Percentiles rank a stretch among this genome's conserved stretches.
phyloP scores from a whole-genome alignment of 2,113 vertebrate genomes.

The Aleadryas rufinucha region DNA sequence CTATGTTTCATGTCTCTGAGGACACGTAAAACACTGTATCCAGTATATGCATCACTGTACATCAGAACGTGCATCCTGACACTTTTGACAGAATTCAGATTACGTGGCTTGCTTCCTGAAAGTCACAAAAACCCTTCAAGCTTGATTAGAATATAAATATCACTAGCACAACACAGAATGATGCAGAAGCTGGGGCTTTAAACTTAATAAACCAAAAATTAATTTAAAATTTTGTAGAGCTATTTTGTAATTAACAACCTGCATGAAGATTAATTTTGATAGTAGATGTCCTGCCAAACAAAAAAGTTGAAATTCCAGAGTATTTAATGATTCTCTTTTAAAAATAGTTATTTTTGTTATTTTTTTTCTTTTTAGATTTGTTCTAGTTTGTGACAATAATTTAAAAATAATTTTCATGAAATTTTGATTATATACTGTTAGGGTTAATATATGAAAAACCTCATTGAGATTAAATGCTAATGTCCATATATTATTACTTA shows the following conservation, averaged over 20 bases:
- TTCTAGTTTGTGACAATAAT: neutral
- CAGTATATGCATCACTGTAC: neutral
- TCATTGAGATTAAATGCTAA: neutral
- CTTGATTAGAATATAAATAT: neutral
- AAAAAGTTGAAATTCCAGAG: neutral
- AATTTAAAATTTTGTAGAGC: neutral
- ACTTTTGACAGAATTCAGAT: neutral
- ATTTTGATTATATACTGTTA: neutral
- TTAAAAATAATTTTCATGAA: neutral
- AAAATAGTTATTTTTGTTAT: neutral
- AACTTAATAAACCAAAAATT: neutral
- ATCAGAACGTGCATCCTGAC: neutral
- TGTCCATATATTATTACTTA: neutral
- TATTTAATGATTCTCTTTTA: neutral
- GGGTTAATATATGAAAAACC: neutral
- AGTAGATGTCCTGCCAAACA: neutral
- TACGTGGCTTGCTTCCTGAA: neutral
- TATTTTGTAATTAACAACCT: neutral
- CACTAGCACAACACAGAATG: neutral
- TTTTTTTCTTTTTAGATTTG: neutral
- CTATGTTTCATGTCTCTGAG: neutral
- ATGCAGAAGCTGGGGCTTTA: neutral
- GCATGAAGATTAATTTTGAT: neutral
- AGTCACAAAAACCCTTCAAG: neutral
- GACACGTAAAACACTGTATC: neutral